A percentile compares a stretch with the other conserved stretches of the same genome.
Conservation (phyloP, 2,113 vertebrate genomes). For the Anas platyrhynchos region DNA sequence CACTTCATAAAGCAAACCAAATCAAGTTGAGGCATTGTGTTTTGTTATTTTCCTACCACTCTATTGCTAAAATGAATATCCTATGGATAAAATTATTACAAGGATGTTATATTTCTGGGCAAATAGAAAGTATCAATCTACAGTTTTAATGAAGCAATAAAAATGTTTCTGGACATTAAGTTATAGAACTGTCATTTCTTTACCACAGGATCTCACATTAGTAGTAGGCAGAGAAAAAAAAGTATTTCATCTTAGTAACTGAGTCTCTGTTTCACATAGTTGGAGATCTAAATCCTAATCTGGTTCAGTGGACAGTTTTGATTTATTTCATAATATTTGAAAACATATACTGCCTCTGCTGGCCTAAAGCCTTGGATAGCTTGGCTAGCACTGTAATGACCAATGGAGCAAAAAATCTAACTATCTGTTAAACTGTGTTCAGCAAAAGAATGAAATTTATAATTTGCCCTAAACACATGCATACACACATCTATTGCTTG, state of each 20-base stretch:
- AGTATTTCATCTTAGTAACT: neutral
- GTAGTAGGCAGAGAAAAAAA: neutral
- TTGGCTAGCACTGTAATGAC: neutral
- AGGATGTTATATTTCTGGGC: neutral
- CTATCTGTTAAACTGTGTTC: neutral
- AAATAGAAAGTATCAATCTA: neutral
- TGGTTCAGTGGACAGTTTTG: accelerated
- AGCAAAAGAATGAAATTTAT: neutral
- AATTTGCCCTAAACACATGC: neutral
- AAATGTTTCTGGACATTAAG: neutral
- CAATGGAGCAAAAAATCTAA: neutral
- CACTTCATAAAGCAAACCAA: neutral
- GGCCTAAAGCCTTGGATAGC: neutral
- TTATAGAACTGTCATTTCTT: neutral
- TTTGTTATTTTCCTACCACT: neutral
- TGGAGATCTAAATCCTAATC: neutral
- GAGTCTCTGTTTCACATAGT: neutral
- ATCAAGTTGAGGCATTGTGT: neutral
- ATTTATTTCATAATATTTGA: neutral
- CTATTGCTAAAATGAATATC: neutral
- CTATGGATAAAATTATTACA: neutral
- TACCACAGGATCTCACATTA: neutral
- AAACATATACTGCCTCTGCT: neutral
- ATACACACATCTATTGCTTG: neutral
- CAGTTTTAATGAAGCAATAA: neutral